Conservation (phyloP, 2,888 invertebrate genomes). For the Meiosimyza platycephala region DNA sequence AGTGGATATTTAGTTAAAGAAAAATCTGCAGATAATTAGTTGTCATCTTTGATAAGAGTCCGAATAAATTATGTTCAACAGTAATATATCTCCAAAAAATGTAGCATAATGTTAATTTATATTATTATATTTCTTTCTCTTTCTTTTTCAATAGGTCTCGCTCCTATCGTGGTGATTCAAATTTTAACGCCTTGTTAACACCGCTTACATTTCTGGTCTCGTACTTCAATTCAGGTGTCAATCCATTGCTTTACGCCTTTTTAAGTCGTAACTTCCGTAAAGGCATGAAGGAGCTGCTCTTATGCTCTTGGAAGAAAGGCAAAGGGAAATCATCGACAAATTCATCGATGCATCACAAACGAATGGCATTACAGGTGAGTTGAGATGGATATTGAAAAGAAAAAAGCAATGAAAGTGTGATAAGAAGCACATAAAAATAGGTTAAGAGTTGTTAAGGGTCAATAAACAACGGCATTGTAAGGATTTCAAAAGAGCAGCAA, state of each 20-base stretch:
- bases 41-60: too few relatives aligned
- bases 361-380: constrained; percentile 64
- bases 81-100: neutral
- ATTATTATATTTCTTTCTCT: neutral
- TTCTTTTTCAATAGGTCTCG: constrained; percentile 67
- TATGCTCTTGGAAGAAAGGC: constrained; percentile 70
- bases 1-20: too few relatives aligned
- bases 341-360: constrained; percentile 66
- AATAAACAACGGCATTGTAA: too few relatives aligned
- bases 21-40: too few relatives aligned
- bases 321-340: constrained; percentile 65
- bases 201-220: constrained; percentile 88
- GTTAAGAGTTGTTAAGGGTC: too few relatives aligned
- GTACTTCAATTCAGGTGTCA: constrained; percentile 90
- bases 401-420: too few relatives aligned
- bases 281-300: constrained; percentile 84
- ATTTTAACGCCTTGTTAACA: constrained; percentile 82
- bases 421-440: too few relatives aligned
- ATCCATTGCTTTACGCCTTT: constrained; percentile 91
- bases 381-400: constrained; percentile 24
- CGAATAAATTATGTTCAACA: too few relatives aligned
- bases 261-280: constrained; percentile 83
- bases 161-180: constrained; percentile 77
- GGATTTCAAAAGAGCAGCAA: too few relatives aligned
- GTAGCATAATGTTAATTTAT: neutral